Percentiles rank a stretch among this genome's conserved stretches.
Evolutionary conservation across 2,797 vertebrate genomes (phyloP).

Genomic region (Poecile montanus): DNA sequence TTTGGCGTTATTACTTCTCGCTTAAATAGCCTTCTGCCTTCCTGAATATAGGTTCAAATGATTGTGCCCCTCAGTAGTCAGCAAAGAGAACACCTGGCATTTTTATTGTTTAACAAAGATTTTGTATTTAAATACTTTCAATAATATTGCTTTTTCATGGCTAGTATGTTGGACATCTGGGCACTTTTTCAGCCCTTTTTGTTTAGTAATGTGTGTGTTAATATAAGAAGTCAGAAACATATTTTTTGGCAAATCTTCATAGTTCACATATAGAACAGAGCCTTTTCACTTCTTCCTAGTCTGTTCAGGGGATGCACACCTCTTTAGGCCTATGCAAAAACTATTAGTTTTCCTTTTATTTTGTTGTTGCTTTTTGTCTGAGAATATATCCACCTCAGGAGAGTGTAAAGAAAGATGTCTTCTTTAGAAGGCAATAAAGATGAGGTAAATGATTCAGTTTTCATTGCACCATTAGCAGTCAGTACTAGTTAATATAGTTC

Average conservation of each 20-base stretch:
- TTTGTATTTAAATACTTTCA: not conserved
- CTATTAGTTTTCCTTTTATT: not conserved
- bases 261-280: not conserved
- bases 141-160: not conserved
- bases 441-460: not conserved
- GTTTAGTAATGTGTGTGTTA: not conserved
- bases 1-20: not conserved
- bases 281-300: not conserved
- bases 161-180: not conserved
- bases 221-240: not conserved
- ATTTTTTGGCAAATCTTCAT: not conserved
- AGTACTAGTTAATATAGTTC: not conserved
- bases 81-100: not conserved
- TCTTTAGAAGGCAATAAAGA: not conserved
- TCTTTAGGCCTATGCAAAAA: not conserved
- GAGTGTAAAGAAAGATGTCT: not conserved
- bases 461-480: not conserved
- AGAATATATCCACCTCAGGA: not conserved
- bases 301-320: not conserved
- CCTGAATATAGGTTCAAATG: not conserved
- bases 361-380: not conserved
- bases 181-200: not conserved
- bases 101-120: slow-evolving; percentile 21
- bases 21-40: not conserved
- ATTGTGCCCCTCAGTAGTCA: not conserved